Percentiles rank a stretch among this genome's conserved stretches.
Conservation (phyloP, 2,113 vertebrate genomes). For the Ailurus styani region DNA sequence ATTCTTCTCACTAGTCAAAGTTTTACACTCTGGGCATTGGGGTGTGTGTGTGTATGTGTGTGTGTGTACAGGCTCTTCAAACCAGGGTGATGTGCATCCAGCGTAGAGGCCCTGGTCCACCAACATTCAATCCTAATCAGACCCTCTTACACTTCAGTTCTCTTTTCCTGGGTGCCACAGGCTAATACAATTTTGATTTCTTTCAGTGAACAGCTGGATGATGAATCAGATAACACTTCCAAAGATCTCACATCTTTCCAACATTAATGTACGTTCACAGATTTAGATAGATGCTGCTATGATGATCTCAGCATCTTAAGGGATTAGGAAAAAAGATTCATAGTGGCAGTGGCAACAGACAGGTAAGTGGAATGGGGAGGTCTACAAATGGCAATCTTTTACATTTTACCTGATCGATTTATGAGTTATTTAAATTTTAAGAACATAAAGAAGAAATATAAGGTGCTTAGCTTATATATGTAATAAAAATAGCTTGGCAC, state of each 20-base stretch:
- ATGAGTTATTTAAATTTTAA: background rate
- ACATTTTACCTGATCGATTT: background rate
- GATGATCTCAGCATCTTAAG: background rate
- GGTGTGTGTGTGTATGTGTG: too few species aligned
- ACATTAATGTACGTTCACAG: slow-evolving; percentile 34
- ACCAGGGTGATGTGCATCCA: background rate
- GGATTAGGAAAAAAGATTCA: background rate
- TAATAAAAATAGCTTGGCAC: background rate
- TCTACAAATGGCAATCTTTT: background rate
- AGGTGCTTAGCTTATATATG: background rate
- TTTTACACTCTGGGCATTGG: background rate
- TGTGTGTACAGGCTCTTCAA: background rate
- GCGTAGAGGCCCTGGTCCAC: background rate
- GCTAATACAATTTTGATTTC: slow-evolving; percentile 11
- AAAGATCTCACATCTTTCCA: slow-evolving; percentile 10
- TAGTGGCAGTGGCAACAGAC: background rate
- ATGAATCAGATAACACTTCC: slow-evolving; percentile 35
- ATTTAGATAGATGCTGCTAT: background rate
- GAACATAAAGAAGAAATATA: slow-evolving; percentile 27
- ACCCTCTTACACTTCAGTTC: background rate
- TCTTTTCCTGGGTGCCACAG: background rate
- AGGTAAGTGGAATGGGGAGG: background rate
- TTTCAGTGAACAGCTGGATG: slow-evolving; percentile 45
- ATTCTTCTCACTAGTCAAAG: background rate
- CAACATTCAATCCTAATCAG: background rate